A percentile compares a stretch with the other conserved stretches of the same genome.
phyloP scores from a whole-genome alignment of 53 echinoderm and acorn worm genomes.

The Mesocentrotus franciscanus region DNA sequence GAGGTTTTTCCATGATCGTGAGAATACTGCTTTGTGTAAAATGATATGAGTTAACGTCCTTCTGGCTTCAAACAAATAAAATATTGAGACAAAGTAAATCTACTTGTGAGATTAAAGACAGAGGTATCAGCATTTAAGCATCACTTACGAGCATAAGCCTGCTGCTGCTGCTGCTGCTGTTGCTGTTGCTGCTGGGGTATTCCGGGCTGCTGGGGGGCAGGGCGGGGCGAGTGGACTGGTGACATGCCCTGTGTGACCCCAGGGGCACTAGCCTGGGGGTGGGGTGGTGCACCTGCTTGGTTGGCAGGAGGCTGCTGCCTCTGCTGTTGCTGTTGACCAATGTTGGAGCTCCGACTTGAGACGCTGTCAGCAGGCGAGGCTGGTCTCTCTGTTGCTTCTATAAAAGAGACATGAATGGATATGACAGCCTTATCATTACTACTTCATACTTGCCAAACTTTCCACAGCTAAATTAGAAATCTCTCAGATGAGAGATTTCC shows the following conservation, averaged over 20 bases:
- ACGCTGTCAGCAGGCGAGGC: constrained; percentile 91
- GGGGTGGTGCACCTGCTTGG: constrained; percentile 36
- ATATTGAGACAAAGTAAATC: too few species aligned
- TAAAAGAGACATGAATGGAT: background rate
- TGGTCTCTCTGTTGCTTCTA: constrained; percentile 83
- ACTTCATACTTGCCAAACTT: background rate
- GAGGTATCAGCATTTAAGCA: background rate
- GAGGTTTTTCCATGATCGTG: too few species aligned
- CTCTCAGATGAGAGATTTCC: too few species aligned
- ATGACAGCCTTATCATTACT: background rate
- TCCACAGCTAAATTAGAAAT: too few species aligned
- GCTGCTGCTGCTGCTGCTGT: constrained; percentile 54
- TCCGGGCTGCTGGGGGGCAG: constrained; percentile 58
- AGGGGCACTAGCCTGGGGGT: constrained; percentile 59
- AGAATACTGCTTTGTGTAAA: too few species aligned
- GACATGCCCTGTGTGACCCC: constrained; percentile 65
- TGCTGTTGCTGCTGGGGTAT: constrained; percentile 50
- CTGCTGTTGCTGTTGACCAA: constrained; percentile 61
- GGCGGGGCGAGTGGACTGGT: constrained; percentile 57
- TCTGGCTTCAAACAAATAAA: too few species aligned
- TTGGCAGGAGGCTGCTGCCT: constrained; percentile 66
- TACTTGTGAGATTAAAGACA: too few species aligned
- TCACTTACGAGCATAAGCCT: constrained; percentile 65
- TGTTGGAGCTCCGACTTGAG: constrained; percentile 83
- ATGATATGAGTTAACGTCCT: too few species aligned